phyloP scores from a whole-genome alignment of 2,888 invertebrate species.

The Catonia carolina region DNA sequence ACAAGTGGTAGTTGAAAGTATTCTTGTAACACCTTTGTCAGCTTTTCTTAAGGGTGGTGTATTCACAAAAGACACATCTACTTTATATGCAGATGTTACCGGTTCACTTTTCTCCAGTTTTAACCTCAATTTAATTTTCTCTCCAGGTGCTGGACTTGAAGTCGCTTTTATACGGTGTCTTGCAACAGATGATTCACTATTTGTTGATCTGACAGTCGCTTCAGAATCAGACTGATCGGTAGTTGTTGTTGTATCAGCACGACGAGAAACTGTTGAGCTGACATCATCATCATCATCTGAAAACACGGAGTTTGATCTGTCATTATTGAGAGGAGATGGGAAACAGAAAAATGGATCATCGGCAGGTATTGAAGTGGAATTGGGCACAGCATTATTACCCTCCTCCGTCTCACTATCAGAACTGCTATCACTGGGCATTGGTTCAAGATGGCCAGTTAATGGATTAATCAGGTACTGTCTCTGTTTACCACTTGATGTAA shows the following conservation, averaged over 20 bases:
- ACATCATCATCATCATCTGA: constrained; percentile 51
- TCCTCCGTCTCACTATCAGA: constrained; percentile 53
- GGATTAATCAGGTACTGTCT: constrained; percentile 85
- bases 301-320: constrained; percentile 48
- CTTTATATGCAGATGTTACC: constrained; percentile 70
- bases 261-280: constrained; percentile 49
- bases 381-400: constrained; percentile 35
- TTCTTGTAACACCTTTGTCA: constrained; percentile 28
- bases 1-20: constrained; percentile 17
- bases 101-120: constrained; percentile 80
- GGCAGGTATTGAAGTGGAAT: constrained; percentile 27
- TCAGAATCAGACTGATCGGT: constrained; percentile 53
- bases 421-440: constrained; percentile 62
- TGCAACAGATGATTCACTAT: constrained; percentile 43
- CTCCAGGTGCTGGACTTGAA: constrained; percentile 45
- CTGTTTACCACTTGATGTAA: constrained; percentile 49
- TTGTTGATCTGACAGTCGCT: constrained; percentile 50
- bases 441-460: constrained; percentile 73
- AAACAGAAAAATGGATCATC: constrained; percentile 45
- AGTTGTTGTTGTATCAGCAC: constrained; percentile 45
- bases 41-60: constrained; percentile 40
- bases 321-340: constrained; percentile 44
- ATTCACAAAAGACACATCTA: constrained; percentile 67
- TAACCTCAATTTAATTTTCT: constrained; percentile 74
- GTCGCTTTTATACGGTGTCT: constrained; percentile 28